Evolutionary conservation across 2,797 vertebrate genomes (phyloP).

Genomic region (Nothura maculosa): DNA sequence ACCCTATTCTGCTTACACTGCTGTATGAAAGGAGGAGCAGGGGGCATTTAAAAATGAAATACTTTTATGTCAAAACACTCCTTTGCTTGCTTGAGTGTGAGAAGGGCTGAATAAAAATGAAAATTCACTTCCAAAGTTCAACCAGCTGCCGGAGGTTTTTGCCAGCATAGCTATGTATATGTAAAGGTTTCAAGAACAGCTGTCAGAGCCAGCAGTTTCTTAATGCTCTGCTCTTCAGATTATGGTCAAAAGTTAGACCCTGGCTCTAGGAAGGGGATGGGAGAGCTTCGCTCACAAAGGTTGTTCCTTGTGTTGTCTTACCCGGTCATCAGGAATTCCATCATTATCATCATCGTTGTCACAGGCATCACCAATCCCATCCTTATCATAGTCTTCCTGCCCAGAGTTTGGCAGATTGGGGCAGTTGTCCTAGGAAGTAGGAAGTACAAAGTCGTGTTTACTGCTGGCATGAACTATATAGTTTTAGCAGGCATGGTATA

Average conservation of each 20-base stretch:
- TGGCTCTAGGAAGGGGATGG: not conserved
- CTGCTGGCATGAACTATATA: not conserved
- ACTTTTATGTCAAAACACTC: not conserved
- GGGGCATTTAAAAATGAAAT: conserved; percentile 50
- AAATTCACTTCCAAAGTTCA: conserved; percentile 41
- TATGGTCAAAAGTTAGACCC: not conserved
- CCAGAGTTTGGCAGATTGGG: conserved; percentile 97
- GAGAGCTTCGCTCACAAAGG: not conserved
- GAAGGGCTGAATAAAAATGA: not conserved
- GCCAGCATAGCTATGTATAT: not conserved
- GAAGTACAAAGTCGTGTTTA: not conserved
- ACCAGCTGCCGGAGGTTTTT: conserved; percentile 28
- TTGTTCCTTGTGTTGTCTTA: conserved; percentile 78
- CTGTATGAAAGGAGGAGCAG: conserved; percentile 23
- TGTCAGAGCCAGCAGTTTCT: not conserved
- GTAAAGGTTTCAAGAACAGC: not conserved
- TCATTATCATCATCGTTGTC: conserved; percentile 97
- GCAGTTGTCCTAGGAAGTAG: conserved; percentile 92
- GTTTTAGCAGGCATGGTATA: not conserved
- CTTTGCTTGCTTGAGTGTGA: not conserved
- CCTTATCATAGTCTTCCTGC: conserved; percentile 99
- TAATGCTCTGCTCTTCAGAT: not conserved
- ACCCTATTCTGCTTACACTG: not conserved
- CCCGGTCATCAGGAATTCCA: conserved; percentile 94
- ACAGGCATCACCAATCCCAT: conserved; percentile 96